Evolutionary conservation across 2,888 invertebrate species (phyloP), one percentile per base, ranked within the genome.

Genomic region (Papilio gigon): DNA sequence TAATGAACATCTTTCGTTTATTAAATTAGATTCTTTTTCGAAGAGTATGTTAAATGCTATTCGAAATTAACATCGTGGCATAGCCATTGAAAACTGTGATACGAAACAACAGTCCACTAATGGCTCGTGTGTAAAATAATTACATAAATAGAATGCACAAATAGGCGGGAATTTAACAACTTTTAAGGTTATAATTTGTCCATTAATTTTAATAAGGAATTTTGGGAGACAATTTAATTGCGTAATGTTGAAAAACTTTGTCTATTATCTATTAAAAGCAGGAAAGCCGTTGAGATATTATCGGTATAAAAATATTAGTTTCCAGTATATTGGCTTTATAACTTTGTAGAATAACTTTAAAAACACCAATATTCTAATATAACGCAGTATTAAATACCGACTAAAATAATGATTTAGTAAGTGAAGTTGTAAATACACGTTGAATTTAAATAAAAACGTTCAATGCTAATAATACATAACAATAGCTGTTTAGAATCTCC

Each of bases 31-130:
- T 35, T 20, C 20, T 2, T n/a, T 56, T 47, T 47, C 47, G 27
- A 56, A 30, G 17, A 56, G 53, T 30, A 30, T 56, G n/a, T 30
- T 56, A n/a, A n/a, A 56, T 30, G 27, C 53, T 56, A 30, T 56
- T 56, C 17, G 53, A 30, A 30, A 17, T 30, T n/a, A 30, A 30
- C 14, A 17, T 53, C 17, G 53, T 56, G 53, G 53, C 53, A 30
- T 17, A 56, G 53, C 53, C 53, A 56, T 30, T 56, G 30, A 30
- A n/a, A 56, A 56, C 53, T 56, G 53, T 56, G 53, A 56, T n/a
- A n/a, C n/a, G n/a, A n/a, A n/a, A 50, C 11, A 9, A 4, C 6
- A 53, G 27, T 53, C 53, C 27, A 25, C 6, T n/a, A 35, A n/a
- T n/a, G 8, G 6, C n/a, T 8, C 5, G 4, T 27, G 27, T 27